Conservation (phyloP, 1,140 invertebrate species). For the Vanessa tameamea region DNA sequence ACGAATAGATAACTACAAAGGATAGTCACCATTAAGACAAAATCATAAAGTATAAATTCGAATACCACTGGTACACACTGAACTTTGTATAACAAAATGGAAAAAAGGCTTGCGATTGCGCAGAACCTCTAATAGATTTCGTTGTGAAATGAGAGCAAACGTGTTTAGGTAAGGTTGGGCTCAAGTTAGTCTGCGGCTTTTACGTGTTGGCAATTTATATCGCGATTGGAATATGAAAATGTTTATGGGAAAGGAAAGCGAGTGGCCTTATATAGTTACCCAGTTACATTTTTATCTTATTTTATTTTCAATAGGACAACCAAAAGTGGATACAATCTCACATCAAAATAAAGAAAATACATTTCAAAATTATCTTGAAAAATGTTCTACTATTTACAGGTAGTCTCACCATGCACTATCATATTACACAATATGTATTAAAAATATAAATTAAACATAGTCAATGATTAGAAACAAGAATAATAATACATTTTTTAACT, state of each 20-base stretch:
- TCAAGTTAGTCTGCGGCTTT: slow-evolving; percentile 32
- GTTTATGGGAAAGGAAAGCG: slow-evolving; percentile 18
- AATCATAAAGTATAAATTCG: neutral
- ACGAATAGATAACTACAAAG: neutral
- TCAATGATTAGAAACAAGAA: too few relatives aligned
- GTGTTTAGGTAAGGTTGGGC: slow-evolving; percentile 43
- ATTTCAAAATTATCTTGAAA: too few relatives aligned
- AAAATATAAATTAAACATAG: too few relatives aligned
- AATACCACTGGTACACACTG: neutral
- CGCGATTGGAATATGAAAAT: slow-evolving; percentile 13
- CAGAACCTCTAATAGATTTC: slow-evolving; percentile 40
- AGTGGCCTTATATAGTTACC: neutral
- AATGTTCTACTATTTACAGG: too few relatives aligned
- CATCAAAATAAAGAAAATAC: too few relatives aligned
- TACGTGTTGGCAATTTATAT: slow-evolving; percentile 27
- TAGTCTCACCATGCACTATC: too few relatives aligned
- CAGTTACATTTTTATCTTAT: neutral
- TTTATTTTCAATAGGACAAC: too few relatives aligned
- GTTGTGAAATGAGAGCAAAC: slow-evolving; percentile 51
- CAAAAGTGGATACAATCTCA: too few relatives aligned
- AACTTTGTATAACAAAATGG: neutral
- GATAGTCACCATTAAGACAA: neutral
- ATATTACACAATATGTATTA: too few relatives aligned
- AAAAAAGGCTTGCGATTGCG: slow-evolving; percentile 30
- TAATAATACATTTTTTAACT: too few relatives aligned